Evolutionary conservation across 2,888 invertebrate genomes (phyloP).

Genomic region (Aspidiotus rigidus): DNA sequence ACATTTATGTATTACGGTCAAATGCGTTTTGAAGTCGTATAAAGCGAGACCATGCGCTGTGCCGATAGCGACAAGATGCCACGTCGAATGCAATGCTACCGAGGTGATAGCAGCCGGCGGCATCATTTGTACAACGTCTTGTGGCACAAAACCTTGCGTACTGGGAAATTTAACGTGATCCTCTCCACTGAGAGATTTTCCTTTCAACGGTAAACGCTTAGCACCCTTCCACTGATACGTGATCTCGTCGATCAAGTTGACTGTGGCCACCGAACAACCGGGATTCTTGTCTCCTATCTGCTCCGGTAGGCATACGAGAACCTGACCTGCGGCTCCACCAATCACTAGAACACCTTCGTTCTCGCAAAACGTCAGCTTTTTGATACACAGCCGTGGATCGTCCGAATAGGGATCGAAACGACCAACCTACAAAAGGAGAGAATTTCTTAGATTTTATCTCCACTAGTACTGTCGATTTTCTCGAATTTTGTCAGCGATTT

Average conservation of each 20-base stretch:
- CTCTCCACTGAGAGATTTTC: conserved; percentile 30
- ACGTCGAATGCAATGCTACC: conserved; percentile 77
- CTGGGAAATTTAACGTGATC: conserved; percentile 33
- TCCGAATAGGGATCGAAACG: conserved; percentile 96
- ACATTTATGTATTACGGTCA: conserved; percentile 77
- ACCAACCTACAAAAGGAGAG: conserved; percentile 52
- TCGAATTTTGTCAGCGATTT: too few species aligned
- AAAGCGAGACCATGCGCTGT: conserved; percentile 92
- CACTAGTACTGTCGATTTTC: too few species aligned
- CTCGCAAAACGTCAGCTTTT: conserved; percentile 75
- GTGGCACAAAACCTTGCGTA: conserved; percentile 57
- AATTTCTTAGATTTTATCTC: too few species aligned
- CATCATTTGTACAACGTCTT: conserved; percentile 72
- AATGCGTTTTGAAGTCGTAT: conserved; percentile 69
- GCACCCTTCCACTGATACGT: conserved; percentile 79
- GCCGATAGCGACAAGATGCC: conserved; percentile 79
- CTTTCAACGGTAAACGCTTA: conserved; percentile 64
- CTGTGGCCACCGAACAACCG: conserved; percentile 46
- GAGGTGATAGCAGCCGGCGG: conserved; percentile 93
- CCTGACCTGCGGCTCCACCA: conserved; percentile 92
- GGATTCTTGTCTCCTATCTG: conserved; percentile 43
- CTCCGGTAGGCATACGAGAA: conserved; percentile 65
- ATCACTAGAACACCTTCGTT: conserved; percentile 78
- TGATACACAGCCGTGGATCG: conserved; percentile 75
- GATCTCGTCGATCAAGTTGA: conserved; percentile 66